Evolutionary conservation across 2,113 vertebrate genomes (phyloP), one percentile per base, ranked within the genome.

Genomic region (Leptosomus discolor): DNA sequence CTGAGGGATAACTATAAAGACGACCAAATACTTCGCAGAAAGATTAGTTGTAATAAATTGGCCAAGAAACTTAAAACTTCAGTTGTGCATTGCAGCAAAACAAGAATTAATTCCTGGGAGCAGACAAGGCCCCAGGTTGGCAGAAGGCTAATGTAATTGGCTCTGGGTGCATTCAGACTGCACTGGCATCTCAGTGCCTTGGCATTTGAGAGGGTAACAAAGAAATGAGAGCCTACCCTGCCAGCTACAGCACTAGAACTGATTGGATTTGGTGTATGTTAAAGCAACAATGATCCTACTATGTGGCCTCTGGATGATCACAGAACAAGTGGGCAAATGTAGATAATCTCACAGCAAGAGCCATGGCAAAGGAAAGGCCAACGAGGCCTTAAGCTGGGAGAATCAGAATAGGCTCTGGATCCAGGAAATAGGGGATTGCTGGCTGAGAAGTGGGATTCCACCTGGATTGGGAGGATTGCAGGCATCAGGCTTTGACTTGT

Each of bases 61-160:
- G 90, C 77, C 69, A 76, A 85, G 92, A 85, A 93, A 85, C 81
- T 64, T 83, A 48, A 57, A 96, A 93, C 85, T 94, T 94, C 37
- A 58, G 67, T 92, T 94, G 77, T 96, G 92, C 85, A 93, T 73
- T 93, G 89, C 84, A 93, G 93, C 92, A 96, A 94, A 96, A 76
- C 78, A 90, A 71, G 85, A 93, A 96, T 96, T 94, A 96, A 96
- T 95, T 96, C 94, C 85, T 94, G 93, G 61, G 92, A 96, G 93
- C 69, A 93, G 78, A 93, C 46, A 85, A 83, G 70, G 83, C 41
- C 90, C 61, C 81, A 76, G 70, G 90, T 79, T 97, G 96, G 96
- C 96, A 96, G 96, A 68, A 94, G 57, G 74, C 41, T 96, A 83
- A 93, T 65, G 85, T 37, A 96, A 90, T 93, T 97, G 96, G 96